Base-by-base conservation (phyloP, 2,888 invertebrate genomes). In the Eurytoma californica region DNA sequence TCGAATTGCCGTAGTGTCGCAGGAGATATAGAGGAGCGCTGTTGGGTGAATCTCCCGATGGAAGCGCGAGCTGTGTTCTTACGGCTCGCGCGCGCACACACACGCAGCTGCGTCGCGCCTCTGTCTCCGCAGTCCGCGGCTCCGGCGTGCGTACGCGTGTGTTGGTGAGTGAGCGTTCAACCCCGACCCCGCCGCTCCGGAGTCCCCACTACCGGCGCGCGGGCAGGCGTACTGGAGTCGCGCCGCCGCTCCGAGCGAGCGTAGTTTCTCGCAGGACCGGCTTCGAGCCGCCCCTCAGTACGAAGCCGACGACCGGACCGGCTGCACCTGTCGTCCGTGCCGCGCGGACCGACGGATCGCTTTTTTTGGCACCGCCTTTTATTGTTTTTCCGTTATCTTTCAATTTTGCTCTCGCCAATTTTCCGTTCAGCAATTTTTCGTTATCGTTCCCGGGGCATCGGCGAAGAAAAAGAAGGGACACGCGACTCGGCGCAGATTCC, bases 241-340 rank as follows among this genome's bases (percentile, higher is more conserved):
- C 57, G 70, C 70, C 68, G 68, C 68, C 58, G 72, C 65, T 77
- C 69, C 73, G 77, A 61, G 82, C 75, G 83, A 78, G 80, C 81
- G 79, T 77, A 83, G 87, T 86, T 85, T 86, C 86, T 84, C 86
- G 85, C 83, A 84, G 84, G 86, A 85, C 83, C 84, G 84, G 84
- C 83, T 85, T 85, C 85, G 86, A 85, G 84, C 13, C 51, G 14
- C 83, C 84, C 84, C 81, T 88, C 88, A 89, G 89, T 89, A 86
- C 86, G 86, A 86, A 87, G 86, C 89, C 88, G 88, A 88, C 89
- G 84, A 85, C 84, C 87, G 88, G 84, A 86, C 86, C 81, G 83
- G 80, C 73, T 82, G 82, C 83, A 82, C 82, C 80, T 83, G 80
- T 81, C 84, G 83, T 77, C 74, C 63, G 39, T n/a, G 39, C 18